A percentile compares a stretch with the other conserved stretches of the same genome.
These are phyloP conservation scores for Melanostigma gelatinosum DNA, from an alignment of 2,113 vertebrate species.

Conservation along the genomic window DNA sequence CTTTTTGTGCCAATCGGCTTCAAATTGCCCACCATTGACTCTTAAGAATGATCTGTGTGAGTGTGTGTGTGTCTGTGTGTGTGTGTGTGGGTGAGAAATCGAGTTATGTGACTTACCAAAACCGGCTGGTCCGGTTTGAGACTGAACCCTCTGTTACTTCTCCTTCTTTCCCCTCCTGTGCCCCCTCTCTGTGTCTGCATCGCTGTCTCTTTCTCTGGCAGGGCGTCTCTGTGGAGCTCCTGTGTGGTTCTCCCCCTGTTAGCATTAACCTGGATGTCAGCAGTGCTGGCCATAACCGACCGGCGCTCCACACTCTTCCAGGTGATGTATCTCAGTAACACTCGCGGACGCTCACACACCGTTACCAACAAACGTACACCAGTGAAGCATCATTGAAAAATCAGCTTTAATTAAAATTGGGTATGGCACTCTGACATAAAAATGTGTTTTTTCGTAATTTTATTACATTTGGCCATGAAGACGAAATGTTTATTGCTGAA, in stretches of 20 bases:
- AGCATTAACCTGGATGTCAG: conserved; percentile 99
- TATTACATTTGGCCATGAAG: neutral
- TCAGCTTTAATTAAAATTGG: too few species aligned
- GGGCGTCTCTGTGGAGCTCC: conserved; percentile 81
- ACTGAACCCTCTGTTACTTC: conserved; percentile 56
- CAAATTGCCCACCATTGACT: conserved; percentile 38
- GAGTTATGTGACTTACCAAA: conserved; percentile 38
- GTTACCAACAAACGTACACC: neutral
- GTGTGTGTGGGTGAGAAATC: conserved; percentile 4
- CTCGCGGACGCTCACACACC: neutral
- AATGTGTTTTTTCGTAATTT: neutral
- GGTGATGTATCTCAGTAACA: conserved; percentile 74
- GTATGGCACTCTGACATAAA: neutral
- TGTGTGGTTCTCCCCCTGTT: conserved; percentile 90
- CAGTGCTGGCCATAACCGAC: conserved; percentile 98
- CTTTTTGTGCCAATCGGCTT: conserved; percentile 48
- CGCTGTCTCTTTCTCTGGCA: conserved; percentile 48
- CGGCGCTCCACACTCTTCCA: conserved; percentile 95
- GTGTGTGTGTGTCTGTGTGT: conserved; percentile 11
- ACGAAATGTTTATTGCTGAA: neutral
- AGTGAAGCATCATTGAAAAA: neutral
- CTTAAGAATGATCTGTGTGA: conserved; percentile 22
- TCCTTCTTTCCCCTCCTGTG: conserved; percentile 23
- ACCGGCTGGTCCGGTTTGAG: conserved; percentile 41
- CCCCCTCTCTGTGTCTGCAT: conserved; percentile 6